Evolutionary conservation across 2,888 invertebrate genomes (phyloP), one percentile per base, ranked within the genome.

Genomic region (Caenorhabditis drosophilae): DNA sequence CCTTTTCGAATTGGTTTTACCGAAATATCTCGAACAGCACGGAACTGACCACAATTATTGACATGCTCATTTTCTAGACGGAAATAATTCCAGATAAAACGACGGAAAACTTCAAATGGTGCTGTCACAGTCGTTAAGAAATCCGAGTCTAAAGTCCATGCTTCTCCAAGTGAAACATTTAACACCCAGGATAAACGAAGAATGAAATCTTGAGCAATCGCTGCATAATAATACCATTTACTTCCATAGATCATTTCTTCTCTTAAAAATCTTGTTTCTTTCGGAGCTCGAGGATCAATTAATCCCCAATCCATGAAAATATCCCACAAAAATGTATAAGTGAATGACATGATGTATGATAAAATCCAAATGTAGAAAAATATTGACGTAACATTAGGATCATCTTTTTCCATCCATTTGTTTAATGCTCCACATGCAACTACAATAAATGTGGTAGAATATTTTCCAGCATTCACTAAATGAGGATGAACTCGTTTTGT

Each of bases 61-160:
- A 98, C 87, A 85, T 98, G 98, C 84, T 98, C 98, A 87, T 98
- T 98, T 87, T 98, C 98, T 81, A 98, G 85, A 0, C 98, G 96
- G 88, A 98, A 96, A 86, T 93, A 98, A 86, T 98, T 98, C 98
- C 98, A 98, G 45, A 98, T 89, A 86, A 97, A 98, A 54, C 97
- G 89, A 83, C 88, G 64, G 67, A 83, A 78, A 2, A 81, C 73
- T 67, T 83, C 83, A 31, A 83, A 64, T 15, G 81, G 80, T 1
- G 81, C 78, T 48, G 82, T 82, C 4, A 83, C 70, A 12, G 78
- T 79, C 12, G 75, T 75, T 42, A 83, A 60, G 23, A 81, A 71
- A 52, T 83, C 83, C 2, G 74, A 72, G 36, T 83, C 77, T n/a
- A 82, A 59, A 41, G 79, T 81, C 80, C 80, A 79, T 11, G 78